A percentile compares a stretch with the other conserved stretches of the same genome.
Evolutionary conservation across 1,140 invertebrate species (phyloP).

Genomic region (Archegozetes longisetosus): DNA sequence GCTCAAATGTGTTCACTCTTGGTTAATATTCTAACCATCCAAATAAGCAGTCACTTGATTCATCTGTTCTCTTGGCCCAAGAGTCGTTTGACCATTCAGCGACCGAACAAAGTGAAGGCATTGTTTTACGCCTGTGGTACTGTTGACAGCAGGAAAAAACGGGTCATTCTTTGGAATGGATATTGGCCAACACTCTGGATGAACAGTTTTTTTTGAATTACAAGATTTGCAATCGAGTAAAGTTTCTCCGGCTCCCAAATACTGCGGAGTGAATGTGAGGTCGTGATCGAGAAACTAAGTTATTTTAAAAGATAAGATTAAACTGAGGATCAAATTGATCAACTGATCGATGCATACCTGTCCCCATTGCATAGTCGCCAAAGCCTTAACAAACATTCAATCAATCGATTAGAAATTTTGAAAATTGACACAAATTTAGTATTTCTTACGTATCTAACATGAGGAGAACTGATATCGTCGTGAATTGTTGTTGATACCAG

Average conservation of each 20-base stretch:
- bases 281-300: constrained; percentile 44
- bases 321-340: constrained; percentile 50
- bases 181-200: constrained; percentile 49
- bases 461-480: constrained; percentile 69
- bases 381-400: constrained; percentile 34
- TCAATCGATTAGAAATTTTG: constrained; percentile 46
- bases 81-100: constrained; percentile 62
- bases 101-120: constrained; percentile 89
- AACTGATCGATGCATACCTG: constrained; percentile 15
- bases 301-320: constrained; percentile 34
- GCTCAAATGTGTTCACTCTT: not conserved
- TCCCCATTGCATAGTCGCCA: constrained; percentile 53
- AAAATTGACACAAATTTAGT: constrained; percentile 60
- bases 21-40: constrained; percentile 28
- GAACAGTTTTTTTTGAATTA: constrained; percentile 60
- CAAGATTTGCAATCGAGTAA: constrained; percentile 51
- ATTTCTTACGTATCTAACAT: constrained; percentile 47
- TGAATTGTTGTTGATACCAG: constrained; percentile 69
- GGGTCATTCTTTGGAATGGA: constrained; percentile 38
- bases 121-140: constrained; percentile 55
- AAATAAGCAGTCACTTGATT: constrained; percentile 46
- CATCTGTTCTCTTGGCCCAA: constrained; percentile 43
- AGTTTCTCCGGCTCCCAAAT: constrained; percentile 28
- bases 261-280: constrained; percentile 38
- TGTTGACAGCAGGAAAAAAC: constrained; percentile 44